Evolutionary conservation across 2,797 vertebrate genomes (phyloP).

Genomic region (Clarias pachynema): DNA sequence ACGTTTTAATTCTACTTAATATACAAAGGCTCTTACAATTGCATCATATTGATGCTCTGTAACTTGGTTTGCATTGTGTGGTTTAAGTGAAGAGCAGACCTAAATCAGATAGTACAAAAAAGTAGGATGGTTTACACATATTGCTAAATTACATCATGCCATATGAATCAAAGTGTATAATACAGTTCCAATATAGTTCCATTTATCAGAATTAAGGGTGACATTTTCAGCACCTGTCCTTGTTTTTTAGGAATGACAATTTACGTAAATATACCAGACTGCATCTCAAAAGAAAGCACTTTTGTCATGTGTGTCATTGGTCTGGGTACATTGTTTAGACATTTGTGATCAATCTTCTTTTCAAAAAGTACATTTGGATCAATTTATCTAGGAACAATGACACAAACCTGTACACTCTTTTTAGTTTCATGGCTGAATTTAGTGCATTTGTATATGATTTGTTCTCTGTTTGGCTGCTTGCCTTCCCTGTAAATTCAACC

Average conservation of each 20-base stretch:
- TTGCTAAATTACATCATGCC: constrained; percentile 29
- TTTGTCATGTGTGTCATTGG: constrained; percentile 44
- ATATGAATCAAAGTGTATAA: constrained; percentile 8
- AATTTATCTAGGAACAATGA: constrained; percentile 40
- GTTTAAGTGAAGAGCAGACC: constrained; percentile 17
- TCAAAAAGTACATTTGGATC: neutral
- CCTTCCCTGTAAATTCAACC: constrained; percentile 68
- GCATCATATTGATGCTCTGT: constrained; percentile 18
- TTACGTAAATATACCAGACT: neutral
- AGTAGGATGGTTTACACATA: constrained; percentile 28
- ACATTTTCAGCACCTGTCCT: neutral
- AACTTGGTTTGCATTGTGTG: constrained; percentile 13
- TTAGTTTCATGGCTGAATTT: constrained; percentile 46
- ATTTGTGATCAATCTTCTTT: neutral
- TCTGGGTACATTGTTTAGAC: constrained; percentile 28
- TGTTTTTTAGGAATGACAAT: constrained; percentile 4
- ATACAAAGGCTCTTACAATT: constrained; percentile 5
- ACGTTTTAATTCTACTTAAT: neutral
- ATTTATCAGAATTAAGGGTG: constrained; percentile 22
- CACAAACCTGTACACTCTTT: constrained; percentile 39
- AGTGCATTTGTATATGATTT: constrained; percentile 31
- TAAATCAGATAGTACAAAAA: constrained; percentile 32
- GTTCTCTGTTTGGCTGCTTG: constrained; percentile 63
- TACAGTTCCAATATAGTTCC: neutral
- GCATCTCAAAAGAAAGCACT: neutral